A percentile compares a stretch with the other conserved stretches of the same genome.
These are phyloP conservation scores for Balaenoptera acutorostrata DNA, from an alignment of 2,113 vertebrate species.

Conservation along the genomic window DNA sequence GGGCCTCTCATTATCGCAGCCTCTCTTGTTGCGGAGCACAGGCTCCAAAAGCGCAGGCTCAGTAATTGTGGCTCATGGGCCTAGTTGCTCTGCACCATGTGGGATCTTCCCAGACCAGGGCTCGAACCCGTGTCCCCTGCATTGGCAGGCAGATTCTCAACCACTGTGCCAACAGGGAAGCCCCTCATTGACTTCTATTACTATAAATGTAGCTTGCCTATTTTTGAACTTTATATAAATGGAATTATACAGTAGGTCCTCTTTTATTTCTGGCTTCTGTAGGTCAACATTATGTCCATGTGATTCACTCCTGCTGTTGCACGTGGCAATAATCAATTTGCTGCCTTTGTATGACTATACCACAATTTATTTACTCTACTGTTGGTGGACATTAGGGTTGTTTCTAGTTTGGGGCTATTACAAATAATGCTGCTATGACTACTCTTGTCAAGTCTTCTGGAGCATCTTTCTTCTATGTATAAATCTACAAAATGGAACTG, in stretches of 20 bases:
- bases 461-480: background rate
- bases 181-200: background rate
- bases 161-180: no score
- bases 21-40: no score
- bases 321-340: background rate
- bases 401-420: background rate
- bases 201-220: background rate
- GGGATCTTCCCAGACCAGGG: no score
- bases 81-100: no score
- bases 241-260: background rate
- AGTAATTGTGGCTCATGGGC: no score
- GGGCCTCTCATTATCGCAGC: no score
- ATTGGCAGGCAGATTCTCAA: no score
- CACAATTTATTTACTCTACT: background rate
- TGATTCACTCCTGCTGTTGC: background rate
- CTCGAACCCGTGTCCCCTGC: no score
- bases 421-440: background rate
- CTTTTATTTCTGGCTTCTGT: background rate
- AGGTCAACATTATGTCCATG: background rate
- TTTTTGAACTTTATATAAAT: background rate
- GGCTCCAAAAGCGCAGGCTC: no score
- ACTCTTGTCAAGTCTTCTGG: background rate
- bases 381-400: background rate
- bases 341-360: background rate
- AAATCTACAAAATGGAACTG: background rate